Percentiles rank a stretch among this genome's conserved stretches.
These are phyloP conservation scores for Nomada flava DNA, from an alignment of 2,888 invertebrate genomes.

Conservation along the genomic window DNA sequence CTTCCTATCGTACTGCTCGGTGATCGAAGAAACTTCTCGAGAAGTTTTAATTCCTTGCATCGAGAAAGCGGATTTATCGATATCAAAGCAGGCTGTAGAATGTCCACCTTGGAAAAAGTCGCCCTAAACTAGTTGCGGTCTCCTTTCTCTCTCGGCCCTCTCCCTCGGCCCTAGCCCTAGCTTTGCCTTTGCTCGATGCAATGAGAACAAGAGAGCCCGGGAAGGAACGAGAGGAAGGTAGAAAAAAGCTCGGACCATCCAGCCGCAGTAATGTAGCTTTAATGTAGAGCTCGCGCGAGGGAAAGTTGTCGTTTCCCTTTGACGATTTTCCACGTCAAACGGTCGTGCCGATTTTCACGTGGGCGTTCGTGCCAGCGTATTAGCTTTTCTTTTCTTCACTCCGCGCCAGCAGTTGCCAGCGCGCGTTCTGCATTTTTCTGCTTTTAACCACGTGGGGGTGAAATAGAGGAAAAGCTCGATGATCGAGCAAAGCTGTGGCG, in stretches of 20 bases:
- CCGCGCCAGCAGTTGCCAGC: constrained; percentile 29
- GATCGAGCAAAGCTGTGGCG: constrained; percentile 35
- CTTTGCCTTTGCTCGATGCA: constrained; percentile 26
- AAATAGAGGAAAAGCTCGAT: background rate
- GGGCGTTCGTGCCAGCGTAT: constrained; percentile 61
- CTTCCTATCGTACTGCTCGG: no score
- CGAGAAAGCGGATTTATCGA: background rate
- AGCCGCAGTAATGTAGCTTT: constrained; percentile 74
- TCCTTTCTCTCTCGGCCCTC: constrained; percentile 9
- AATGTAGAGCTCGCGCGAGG: constrained; percentile 72
- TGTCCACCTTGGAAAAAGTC: background rate
- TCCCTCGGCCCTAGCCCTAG: background rate
- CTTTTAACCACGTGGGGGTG: constrained; percentile 23
- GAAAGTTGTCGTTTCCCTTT: constrained; percentile 57
- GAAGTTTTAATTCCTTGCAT: background rate
- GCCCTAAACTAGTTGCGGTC: constrained; percentile 29
- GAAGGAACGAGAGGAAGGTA: background rate
- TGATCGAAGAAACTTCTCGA: background rate
- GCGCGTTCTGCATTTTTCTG: constrained; percentile 31
- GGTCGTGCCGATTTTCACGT: constrained; percentile 69
- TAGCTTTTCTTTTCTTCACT: constrained; percentile 57
- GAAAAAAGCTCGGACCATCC: constrained; percentile 33
- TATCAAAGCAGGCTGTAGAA: background rate
- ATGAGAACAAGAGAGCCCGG: background rate
- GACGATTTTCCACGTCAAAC: constrained; percentile 75